Percentiles rank a stretch among this genome's conserved stretches.
phyloP scores from a whole-genome alignment of 2,113 vertebrate genomes.

The Pseudorhombus dupliciocellatus region DNA sequence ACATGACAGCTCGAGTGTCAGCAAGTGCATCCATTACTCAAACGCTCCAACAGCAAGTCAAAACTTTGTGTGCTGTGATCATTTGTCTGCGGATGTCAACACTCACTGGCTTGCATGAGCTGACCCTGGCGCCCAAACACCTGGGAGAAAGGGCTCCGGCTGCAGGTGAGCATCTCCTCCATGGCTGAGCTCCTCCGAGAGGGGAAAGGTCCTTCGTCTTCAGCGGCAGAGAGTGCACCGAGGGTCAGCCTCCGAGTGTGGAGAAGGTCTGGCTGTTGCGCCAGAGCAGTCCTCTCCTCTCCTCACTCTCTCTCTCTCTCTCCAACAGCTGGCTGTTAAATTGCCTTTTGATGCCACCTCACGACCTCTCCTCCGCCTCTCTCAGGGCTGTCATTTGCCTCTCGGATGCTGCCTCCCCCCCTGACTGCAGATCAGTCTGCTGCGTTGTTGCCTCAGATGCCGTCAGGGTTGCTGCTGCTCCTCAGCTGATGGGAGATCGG shows the following conservation, averaged over 20 bases:
- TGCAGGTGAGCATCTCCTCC: conserved; percentile 83
- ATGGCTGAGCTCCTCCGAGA: conserved; percentile 56
- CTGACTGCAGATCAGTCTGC: conserved; percentile 65
- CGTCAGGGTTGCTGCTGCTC: conserved; percentile 45
- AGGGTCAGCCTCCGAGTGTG: conserved; percentile 44
- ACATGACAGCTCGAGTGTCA: too few species aligned
- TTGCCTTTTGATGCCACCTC: conserved; percentile 48
- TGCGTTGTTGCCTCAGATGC: conserved; percentile 39
- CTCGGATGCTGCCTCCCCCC: conserved; percentile 2
- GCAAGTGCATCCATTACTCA: neutral
- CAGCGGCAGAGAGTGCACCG: conserved; percentile 30
- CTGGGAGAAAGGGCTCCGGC: conserved; percentile 82
- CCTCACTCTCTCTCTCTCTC: conserved; percentile 13
- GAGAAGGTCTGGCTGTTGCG: conserved; percentile 10
- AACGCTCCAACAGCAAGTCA: conserved; percentile 19
- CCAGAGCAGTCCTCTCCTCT: conserved; percentile 22
- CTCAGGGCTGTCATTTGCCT: conserved; percentile 24
- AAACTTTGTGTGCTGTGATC: conserved; percentile 4
- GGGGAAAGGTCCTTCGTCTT: conserved; percentile 36
- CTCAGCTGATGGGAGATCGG: conserved; percentile 65
- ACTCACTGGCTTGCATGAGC: conserved; percentile 86
- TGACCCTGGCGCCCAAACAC: conserved; percentile 85
- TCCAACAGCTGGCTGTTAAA: conserved; percentile 25
- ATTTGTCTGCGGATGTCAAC: conserved; percentile 2
- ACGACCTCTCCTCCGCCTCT: conserved; percentile 49